Base-by-base conservation (phyloP, 2,888 invertebrate species). In the Parelbella ahira region DNA sequence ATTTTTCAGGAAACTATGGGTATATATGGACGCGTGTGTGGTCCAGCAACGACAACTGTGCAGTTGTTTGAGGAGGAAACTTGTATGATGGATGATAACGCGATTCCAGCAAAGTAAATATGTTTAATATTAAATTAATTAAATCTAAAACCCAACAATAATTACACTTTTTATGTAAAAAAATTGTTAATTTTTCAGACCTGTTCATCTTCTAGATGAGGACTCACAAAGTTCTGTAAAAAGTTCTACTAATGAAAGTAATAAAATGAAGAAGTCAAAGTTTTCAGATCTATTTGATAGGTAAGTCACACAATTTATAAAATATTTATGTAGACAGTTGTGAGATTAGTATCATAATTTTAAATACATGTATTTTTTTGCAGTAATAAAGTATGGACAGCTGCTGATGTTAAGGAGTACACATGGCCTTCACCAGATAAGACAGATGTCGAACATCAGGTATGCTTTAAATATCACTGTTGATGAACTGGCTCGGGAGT, bases 391-490 rank as follows among this genome's bases (percentile, higher is more conserved):
- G 87, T 90, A 29, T 92, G 93, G 66, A 93, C 94, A 9, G 96
- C 97, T 7, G 94, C 95, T 37, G 94, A 95, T 70, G 91, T 98
- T 37, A 96, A 95, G 45, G 98, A 98, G 72, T 98, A 98, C 69
- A 94, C 93, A 61, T 98, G 98, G 98, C 96, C 96, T 3, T 89
- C 90, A 15, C 90, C 84, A 64, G 79, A 75, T 15, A 66, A 55
- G 30, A 52, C 64, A 21, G 67, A 69, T 49, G 65, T 54, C n/a
- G 75, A 79, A 41, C 67, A 64, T 34, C 83, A 80, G 76, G 86
- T 86, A 59, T 37, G 43, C 6, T 9, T 29, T 15, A 15, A n/a
- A n/a, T n/a, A n/a, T n/a, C n/a, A n/a, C n/a, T n/a, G n/a, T n/a
- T n/a, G n/a, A n/a, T n/a, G n/a, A n/a, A n/a, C n/a, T n/a, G n/a